Evolutionary conservation across 1,140 invertebrate genomes (phyloP).

Genomic region (Zaprionus vittiger): DNA sequence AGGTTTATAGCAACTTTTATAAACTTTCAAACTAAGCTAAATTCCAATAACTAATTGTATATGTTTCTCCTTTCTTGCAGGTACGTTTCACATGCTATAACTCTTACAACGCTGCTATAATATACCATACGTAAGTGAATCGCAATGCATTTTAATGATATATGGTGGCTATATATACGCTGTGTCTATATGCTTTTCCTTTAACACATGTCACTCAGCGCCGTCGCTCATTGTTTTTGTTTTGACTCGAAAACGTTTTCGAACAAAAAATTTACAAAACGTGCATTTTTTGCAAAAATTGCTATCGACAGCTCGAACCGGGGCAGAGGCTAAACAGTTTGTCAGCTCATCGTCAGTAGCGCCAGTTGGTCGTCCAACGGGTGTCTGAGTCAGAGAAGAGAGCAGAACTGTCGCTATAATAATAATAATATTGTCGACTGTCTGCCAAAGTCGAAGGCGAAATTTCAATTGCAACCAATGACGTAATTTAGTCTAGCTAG

Average conservation of each 20-base stretch:
- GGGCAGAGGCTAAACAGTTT: slow-evolving; percentile 10
- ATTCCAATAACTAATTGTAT: neutral
- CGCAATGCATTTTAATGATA: slow-evolving; percentile 5
- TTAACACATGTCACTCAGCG: slow-evolving; percentile 28
- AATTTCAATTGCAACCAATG: slow-evolving; percentile 29
- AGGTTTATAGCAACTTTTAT: neutral
- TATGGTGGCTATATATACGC: slow-evolving; percentile 1
- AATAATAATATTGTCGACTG: slow-evolving; percentile 14
- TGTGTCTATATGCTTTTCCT: slow-evolving; percentile 16
- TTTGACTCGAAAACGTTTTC: slow-evolving; percentile 18
- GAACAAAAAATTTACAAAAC: slow-evolving; percentile 56
- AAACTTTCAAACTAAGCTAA: too few species aligned
- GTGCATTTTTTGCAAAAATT: slow-evolving; percentile 66
- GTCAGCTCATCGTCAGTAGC: neutral
- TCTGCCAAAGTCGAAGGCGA: slow-evolving; percentile 51
- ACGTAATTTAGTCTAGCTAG: slow-evolving; percentile 6
- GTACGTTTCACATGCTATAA: slow-evolving; percentile 27
- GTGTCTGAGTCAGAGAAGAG: slow-evolving; percentile 47
- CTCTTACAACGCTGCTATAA: neutral
- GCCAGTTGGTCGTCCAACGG: neutral
- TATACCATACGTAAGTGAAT: slow-evolving; percentile 7
- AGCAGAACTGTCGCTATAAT: slow-evolving; percentile 20
- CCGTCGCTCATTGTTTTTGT: slow-evolving; percentile 29
- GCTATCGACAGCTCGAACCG: slow-evolving; percentile 51
- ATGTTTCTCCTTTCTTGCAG: slow-evolving; percentile 12